Evolutionary conservation across 2,888 invertebrate genomes (phyloP), one percentile per base, ranked within the genome.

Genomic region (Lydus trimaculatus): DNA sequence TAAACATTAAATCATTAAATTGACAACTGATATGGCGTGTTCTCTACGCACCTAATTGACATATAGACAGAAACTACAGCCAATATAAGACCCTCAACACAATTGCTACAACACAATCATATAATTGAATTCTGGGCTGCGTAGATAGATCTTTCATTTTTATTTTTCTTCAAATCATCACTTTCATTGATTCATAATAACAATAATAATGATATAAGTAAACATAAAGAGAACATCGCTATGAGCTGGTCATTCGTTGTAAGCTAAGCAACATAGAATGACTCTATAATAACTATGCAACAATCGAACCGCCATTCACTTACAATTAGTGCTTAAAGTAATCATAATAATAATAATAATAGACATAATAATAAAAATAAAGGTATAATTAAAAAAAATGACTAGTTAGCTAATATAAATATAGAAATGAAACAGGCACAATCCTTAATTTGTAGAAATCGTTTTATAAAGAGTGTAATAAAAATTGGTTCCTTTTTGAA

Each of bases 61-160:
- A 81, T 80, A 82, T 80, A 83, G 75, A 78, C 77, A 77, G 74
- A 76, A 72, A 79, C 81, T 82, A 83, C 79, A 80, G 81, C 81
- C 81, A 74, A 75, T 72, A 70, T 72, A 28, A 28, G 75, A 70
- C 69, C 73, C 73, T 75, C 75, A 17, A 17, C 75, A 76, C 77
- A 82, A 84, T 84, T 84, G 84, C 82, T 84, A 84, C 82, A 84
- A 84, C 84, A 84, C 83, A 84, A 85, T 84, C 81, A 78, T 75
- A 78, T 74, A 72, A 70, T 73, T 70, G 71, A 70, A 73, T 70
- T 71, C 69, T 66, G 63, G 78, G 77, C 74, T 73, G 76, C 74
- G 72, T 75, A 72, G 76, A 72, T 56, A 63, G 39, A 11, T 68
- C 60, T 71, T 33, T 43, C 56, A 6, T 25, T 56, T n/a, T 58